A percentile compares a stretch with the other conserved stretches of the same genome.
Evolutionary conservation across 2,113 vertebrate genomes (phyloP).

Genomic region (Tonatia bakeri): DNA sequence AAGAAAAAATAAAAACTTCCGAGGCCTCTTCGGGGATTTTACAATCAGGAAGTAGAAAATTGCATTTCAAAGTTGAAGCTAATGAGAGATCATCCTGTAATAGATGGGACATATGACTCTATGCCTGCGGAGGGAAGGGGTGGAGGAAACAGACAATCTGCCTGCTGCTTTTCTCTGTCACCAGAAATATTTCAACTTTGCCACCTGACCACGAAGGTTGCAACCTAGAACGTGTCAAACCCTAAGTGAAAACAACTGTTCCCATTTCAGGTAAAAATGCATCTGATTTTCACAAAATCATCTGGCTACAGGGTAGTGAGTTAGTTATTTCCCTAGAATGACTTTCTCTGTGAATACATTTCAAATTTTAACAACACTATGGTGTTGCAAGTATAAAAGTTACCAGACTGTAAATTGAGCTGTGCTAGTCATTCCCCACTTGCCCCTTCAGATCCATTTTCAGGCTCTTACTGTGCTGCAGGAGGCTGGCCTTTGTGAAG

Average conservation of each 20-base stretch:
- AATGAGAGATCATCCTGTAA: conserved; percentile 44
- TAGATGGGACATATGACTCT: background rate
- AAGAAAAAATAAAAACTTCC: conserved; percentile 60
- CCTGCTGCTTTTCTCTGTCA: conserved; percentile 3
- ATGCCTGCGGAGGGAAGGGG: background rate
- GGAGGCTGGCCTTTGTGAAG: background rate
- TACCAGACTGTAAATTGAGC: background rate
- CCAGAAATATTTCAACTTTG: conserved; percentile 8
- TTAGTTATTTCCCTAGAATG: background rate
- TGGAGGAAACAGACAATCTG: background rate
- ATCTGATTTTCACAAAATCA: background rate
- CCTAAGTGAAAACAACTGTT: background rate
- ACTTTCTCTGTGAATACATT: conserved; percentile 18
- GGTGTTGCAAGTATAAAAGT: background rate
- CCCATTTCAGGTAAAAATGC: background rate
- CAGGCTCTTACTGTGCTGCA: background rate
- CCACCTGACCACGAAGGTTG: background rate
- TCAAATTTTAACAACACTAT: background rate
- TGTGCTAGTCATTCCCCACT: background rate
- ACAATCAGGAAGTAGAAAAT: conserved; percentile 66
- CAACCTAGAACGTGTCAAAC: conserved; percentile 18
- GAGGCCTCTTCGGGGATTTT: conserved; percentile 55
- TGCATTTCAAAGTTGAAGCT: conserved; percentile 59
- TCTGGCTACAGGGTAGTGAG: conserved; percentile 25
- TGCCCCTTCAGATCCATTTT: background rate